A percentile compares a stretch with the other conserved stretches of the same genome.
phyloP scores from a whole-genome alignment of 2,797 vertebrate species.

The Acrossocheilus wenchowensis region DNA sequence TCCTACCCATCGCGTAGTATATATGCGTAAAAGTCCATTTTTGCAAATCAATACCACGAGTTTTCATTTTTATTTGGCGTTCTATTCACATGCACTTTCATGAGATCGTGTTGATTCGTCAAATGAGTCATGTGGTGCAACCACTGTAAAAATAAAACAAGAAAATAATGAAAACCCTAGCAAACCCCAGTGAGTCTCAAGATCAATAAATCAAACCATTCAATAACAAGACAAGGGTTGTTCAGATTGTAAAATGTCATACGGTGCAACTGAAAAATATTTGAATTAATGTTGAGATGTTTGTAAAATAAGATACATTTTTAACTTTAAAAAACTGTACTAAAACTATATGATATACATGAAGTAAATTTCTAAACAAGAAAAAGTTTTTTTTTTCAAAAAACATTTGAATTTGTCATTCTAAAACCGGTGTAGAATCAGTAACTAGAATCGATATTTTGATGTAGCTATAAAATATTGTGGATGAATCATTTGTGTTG shows the following conservation, averaged over 20 bases:
- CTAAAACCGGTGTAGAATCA: not conserved
- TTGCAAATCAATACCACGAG: too few species aligned
- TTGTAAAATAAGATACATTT: not conserved
- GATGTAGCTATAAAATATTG: not conserved
- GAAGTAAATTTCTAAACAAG: not conserved
- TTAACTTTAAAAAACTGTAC: not conserved
- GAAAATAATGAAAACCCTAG: not conserved
- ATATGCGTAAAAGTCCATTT: too few species aligned
- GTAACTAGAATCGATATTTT: not conserved
- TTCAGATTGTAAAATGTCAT: slow-evolving; percentile 2
- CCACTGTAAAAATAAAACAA: not conserved
- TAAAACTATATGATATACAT: not conserved
- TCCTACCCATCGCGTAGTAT: too few species aligned
- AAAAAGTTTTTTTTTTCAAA: not conserved
- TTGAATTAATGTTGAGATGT: not conserved
- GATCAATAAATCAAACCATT: not conserved
- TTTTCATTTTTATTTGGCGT: too few species aligned
- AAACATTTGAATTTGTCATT: not conserved
- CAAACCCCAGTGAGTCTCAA: not conserved
- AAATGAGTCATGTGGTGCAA: not conserved
- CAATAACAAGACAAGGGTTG: not conserved
- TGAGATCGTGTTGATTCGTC: not conserved
- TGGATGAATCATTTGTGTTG: not conserved
- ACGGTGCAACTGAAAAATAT: not conserved
- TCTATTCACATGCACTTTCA: too few species aligned